phyloP scores from a whole-genome alignment of 2,113 vertebrate species.

The Xyrauchen texanus region DNA sequence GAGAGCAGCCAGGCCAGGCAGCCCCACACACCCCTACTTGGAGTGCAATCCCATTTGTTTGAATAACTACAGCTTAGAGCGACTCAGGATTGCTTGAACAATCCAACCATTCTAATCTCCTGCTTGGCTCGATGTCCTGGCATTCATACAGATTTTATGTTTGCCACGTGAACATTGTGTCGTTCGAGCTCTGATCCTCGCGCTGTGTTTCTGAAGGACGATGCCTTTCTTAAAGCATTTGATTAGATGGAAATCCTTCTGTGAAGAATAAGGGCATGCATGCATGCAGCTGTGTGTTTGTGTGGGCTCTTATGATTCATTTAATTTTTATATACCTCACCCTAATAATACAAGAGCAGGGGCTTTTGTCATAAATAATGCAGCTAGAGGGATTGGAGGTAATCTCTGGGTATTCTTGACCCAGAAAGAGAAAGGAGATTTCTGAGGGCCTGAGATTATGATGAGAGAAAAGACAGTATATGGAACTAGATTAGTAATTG shows the following conservation, averaged over 20 bases:
- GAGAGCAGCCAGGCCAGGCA: neutral
- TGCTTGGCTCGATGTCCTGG: constrained; percentile 25
- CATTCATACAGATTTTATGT: constrained; percentile 20
- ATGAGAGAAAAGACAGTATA: neutral
- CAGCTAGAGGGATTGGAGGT: neutral
- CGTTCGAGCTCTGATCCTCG: neutral
- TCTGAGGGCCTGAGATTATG: constrained; percentile 25
- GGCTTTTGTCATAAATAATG: constrained; percentile 11
- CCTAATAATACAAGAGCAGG: constrained; percentile 29
- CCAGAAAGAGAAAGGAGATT: constrained; percentile 39
- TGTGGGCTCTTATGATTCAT: constrained; percentile 10
- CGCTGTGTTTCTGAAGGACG: neutral
- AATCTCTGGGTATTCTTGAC: constrained; percentile 43
- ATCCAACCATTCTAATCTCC: constrained; percentile 46
- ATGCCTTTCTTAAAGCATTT: constrained; percentile 21
- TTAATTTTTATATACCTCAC: neutral
- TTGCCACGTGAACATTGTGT: constrained; percentile 35
- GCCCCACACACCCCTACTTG: neutral
- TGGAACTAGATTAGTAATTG: neutral
- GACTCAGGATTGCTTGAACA: constrained; percentile 36
- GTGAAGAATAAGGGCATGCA: neutral
- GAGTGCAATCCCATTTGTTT: constrained; percentile 38
- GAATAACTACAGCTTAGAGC: constrained; percentile 38
- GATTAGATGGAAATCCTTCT: constrained; percentile 41
- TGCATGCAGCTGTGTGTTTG: neutral